These are phyloP conservation scores for Macrostomum lignano DNA, from an alignment of 1,140 invertebrate species.

Conservation along the genomic window DNA sequence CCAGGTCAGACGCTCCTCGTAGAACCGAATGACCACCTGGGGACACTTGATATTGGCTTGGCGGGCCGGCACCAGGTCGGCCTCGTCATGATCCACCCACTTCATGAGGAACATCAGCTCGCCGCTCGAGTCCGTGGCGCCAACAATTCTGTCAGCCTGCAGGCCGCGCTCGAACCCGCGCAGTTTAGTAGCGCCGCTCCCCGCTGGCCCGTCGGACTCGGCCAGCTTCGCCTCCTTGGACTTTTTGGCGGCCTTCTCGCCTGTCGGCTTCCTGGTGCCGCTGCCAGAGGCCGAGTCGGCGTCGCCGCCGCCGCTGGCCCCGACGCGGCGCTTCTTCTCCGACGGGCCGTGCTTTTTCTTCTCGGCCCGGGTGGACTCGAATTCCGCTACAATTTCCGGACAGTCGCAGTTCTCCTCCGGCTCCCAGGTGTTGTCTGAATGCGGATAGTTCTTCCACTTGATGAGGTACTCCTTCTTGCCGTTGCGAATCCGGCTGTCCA, in stretches of 20 bases:
- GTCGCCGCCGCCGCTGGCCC: too few relatives aligned
- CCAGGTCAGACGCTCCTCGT: constrained; percentile 77
- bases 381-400: constrained; percentile 60
- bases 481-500: constrained; percentile 45
- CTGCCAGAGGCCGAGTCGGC: too few relatives aligned
- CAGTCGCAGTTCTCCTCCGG: constrained; percentile 43
- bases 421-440: constrained; percentile 30
- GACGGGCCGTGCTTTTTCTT: too few relatives aligned
- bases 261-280: too few relatives aligned
- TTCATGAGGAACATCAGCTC: constrained; percentile 90
- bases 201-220: background rate
- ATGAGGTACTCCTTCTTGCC: constrained; percentile 59
- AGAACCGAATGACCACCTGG: constrained; percentile 76
- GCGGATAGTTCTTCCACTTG: constrained; percentile 61
- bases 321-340: too few relatives aligned
- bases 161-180: constrained; percentile 58
- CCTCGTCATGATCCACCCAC: constrained; percentile 61
- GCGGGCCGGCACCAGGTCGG: constrained; percentile 62
- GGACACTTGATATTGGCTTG: constrained; percentile 68
- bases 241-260: too few relatives aligned
- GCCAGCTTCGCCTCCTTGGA: too few relatives aligned
- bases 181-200: constrained; percentile 17
- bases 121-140: constrained; percentile 69
- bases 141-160: constrained; percentile 70
- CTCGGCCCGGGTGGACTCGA: too few relatives aligned